phyloP scores from a whole-genome alignment of 2,888 invertebrate genomes.

The Cantharis lateralis region DNA sequence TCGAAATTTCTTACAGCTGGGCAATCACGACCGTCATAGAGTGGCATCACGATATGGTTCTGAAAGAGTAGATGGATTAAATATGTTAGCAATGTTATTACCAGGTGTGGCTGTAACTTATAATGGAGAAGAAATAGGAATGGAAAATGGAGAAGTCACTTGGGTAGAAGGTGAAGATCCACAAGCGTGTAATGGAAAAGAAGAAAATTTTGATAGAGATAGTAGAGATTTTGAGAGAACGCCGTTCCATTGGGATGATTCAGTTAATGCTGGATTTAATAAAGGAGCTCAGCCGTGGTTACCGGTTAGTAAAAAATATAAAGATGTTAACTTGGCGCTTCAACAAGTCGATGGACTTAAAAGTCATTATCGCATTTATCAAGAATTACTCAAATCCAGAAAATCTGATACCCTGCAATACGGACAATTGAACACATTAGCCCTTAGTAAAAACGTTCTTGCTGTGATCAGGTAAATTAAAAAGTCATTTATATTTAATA shows the following conservation, averaged over 20 bases:
- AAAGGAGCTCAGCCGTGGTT: conserved; percentile 65
- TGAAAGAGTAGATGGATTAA: conserved; percentile 75
- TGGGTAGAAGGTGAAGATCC: conserved; percentile 61
- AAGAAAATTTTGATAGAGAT: conserved; percentile 60
- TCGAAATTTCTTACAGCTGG: conserved; percentile 55
- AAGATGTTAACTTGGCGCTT: conserved; percentile 61
- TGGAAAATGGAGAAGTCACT: conserved; percentile 64
- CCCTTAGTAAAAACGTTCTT: conserved; percentile 37
- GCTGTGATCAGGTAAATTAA: conserved; percentile 11
- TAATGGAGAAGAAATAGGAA: conserved; percentile 84
- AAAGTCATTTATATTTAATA: too few relatives aligned
- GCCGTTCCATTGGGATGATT: conserved; percentile 78
- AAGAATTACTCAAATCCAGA: conserved; percentile 62
- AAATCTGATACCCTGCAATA: conserved; percentile 57
- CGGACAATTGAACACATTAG: conserved; percentile 62
- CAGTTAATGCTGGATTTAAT: conserved; percentile 63
- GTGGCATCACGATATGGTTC: conserved; percentile 70
- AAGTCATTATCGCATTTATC: conserved; percentile 69
- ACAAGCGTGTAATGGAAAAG: conserved; percentile 62
- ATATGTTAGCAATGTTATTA: conserved; percentile 81
- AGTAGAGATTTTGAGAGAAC: conserved; percentile 79
- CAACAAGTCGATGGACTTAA: conserved; percentile 54
- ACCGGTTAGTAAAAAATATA: conserved; percentile 68
- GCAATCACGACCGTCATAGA: conserved; percentile 78
- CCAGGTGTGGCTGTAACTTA: conserved; percentile 88